phyloP scores from a whole-genome alignment of 2,113 vertebrate species.

The Cyrtonyx montezumae region DNA sequence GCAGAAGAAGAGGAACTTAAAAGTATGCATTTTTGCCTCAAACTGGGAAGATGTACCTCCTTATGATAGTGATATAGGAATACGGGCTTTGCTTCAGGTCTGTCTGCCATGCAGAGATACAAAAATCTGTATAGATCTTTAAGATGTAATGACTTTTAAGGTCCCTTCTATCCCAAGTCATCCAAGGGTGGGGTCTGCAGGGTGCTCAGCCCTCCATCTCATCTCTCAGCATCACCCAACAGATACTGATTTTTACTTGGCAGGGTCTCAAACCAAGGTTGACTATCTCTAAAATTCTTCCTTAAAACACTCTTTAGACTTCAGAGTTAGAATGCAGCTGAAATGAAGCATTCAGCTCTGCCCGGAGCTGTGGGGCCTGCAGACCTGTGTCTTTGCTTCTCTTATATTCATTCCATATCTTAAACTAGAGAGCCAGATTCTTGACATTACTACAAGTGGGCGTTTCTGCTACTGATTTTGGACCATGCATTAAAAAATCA shows the following conservation, averaged over 20 bases:
- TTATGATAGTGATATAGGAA: not conserved
- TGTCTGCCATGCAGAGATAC: not conserved
- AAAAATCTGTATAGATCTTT: not conserved
- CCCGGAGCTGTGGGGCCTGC: not conserved
- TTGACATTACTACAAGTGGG: not conserved
- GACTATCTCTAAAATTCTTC: not conserved
- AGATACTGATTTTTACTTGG: not conserved
- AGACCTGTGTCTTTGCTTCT: not conserved
- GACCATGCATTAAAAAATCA: not conserved
- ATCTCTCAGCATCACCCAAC: not conserved
- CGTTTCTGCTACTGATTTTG: not conserved
- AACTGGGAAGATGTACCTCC: not conserved
- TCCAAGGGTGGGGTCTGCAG: not conserved
- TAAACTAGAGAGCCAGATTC: not conserved
- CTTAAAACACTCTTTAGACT: not conserved
- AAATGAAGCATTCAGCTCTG: not conserved
- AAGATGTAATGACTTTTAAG: not conserved
- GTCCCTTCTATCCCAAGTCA: not conserved
- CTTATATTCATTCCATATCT: not conserved
- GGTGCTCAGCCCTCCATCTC: not conserved
- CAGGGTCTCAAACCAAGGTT: not conserved
- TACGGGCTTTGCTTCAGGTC: not conserved
- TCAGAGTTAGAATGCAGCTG: not conserved
- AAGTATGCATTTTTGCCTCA: not conserved
- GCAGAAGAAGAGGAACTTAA: not conserved